phyloP scores from a whole-genome alignment of 2,888 invertebrate species.

The Cyclophora punctaria region DNA sequence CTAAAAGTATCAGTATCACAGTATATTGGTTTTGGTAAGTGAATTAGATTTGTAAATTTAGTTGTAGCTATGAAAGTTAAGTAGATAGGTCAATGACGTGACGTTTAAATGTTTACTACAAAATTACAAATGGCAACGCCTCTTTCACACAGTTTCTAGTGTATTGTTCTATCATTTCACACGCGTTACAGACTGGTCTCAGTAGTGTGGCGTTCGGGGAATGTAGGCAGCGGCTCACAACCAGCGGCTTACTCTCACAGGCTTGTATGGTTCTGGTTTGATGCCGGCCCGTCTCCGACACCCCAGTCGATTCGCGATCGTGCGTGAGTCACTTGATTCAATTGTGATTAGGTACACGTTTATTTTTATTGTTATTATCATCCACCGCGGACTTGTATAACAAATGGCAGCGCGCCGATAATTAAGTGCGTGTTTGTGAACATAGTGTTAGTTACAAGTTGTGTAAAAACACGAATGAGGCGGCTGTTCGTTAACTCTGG shows the following conservation, averaged over 20 bases:
- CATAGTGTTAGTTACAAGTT: constrained; percentile 9
- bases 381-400: constrained; percentile 11
- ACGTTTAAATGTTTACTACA: constrained; percentile 64
- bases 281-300: constrained; percentile 19
- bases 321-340: constrained; percentile 34
- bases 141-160: constrained; percentile 71
- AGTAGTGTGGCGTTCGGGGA: constrained; percentile 42
- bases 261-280: constrained; percentile 30
- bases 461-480: constrained; percentile 13
- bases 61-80: too few relatives aligned
- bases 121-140: constrained; percentile 64
- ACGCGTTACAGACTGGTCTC: constrained; percentile 38
- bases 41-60: too few relatives aligned
- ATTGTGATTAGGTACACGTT: too few relatives aligned
- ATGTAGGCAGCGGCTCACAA: constrained; percentile 9
- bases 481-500: constrained; percentile 24
- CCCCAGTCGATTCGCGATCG: constrained; percentile 17
- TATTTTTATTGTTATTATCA: constrained; percentile 24
- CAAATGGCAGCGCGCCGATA: constrained; percentile 11
- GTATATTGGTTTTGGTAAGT: too few relatives aligned
- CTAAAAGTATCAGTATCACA: too few relatives aligned
- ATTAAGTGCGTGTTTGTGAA: constrained; percentile 2
- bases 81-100: constrained; percentile 61
- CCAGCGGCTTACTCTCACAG: constrained; percentile 16
- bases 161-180: constrained; percentile 63